phyloP scores from a whole-genome alignment of 2,113 vertebrate species.

The Trogon surrucura region DNA sequence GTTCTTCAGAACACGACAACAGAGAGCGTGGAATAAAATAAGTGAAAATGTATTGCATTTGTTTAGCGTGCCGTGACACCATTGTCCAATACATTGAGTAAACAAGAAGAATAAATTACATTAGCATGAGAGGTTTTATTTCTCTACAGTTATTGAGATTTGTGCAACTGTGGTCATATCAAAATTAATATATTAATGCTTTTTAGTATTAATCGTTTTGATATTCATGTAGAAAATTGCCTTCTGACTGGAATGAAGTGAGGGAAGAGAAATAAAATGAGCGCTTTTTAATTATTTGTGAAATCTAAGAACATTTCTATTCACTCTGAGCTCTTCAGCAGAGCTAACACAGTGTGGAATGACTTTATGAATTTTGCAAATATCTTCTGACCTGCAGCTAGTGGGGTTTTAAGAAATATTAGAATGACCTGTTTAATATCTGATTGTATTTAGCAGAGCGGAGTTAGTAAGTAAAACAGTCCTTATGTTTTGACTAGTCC shows the following conservation, averaged over 20 bases:
- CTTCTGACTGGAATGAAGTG: neutral
- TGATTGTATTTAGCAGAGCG: neutral
- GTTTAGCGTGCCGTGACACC: constrained; percentile 44
- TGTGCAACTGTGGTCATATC: neutral
- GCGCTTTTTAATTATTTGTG: neutral
- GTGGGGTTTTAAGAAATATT: neutral
- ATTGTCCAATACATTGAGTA: neutral
- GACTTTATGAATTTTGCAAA: neutral
- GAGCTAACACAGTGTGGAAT: neutral
- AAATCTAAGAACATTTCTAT: neutral
- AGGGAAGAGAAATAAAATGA: neutral
- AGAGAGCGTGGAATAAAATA: constrained; percentile 59
- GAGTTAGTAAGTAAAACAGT: constrained; percentile 9
- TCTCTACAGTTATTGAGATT: neutral
- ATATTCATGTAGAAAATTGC: neutral
- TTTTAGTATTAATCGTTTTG: neutral
- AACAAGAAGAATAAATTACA: constrained; percentile 27
- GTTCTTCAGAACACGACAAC: constrained; percentile 65
- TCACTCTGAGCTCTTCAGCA: neutral
- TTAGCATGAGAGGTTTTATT: neutral
- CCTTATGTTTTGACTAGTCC: neutral
- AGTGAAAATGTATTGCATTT: constrained; percentile 41
- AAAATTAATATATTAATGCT: neutral
- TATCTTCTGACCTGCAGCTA: neutral
- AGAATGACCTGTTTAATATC: neutral